Evolutionary conservation across 2,113 vertebrate genomes (phyloP).

Genomic region (Naja naja): DNA sequence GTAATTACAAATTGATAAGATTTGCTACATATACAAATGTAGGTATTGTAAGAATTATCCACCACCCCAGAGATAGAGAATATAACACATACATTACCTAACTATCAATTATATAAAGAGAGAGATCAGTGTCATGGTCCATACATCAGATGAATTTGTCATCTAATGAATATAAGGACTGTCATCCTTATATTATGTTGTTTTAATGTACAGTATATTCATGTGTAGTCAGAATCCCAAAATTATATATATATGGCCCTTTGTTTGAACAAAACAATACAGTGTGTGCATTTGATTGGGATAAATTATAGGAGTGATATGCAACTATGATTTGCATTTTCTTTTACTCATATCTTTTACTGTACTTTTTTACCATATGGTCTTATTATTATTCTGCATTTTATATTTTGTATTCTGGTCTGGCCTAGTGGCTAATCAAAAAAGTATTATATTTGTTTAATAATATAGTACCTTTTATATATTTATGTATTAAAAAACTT

Average conservation of each 20-base stretch:
- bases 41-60: background rate
- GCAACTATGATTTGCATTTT: background rate
- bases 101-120: no score
- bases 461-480: background rate
- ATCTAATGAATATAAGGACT: no score
- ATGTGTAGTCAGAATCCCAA: background rate
- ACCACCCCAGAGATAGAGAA: no score
- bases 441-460: background rate
- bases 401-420: background rate
- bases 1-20: background rate
- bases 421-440: background rate
- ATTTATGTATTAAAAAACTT: constrained; percentile 39
- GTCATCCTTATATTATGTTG: background rate
- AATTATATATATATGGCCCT: background rate
- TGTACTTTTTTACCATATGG: background rate
- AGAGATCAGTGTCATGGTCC: no score
- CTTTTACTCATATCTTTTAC: background rate
- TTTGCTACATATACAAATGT: background rate
- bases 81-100: no score
- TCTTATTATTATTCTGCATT: background rate
- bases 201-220: background rate
- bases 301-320: background rate
- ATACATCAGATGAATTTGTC: no score
- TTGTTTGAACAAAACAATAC: background rate
- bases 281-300: background rate